Evolutionary conservation across 2,113 vertebrate genomes (phyloP), one percentile per base, ranked within the genome.

Genomic region (Dromiciops gliroides): DNA sequence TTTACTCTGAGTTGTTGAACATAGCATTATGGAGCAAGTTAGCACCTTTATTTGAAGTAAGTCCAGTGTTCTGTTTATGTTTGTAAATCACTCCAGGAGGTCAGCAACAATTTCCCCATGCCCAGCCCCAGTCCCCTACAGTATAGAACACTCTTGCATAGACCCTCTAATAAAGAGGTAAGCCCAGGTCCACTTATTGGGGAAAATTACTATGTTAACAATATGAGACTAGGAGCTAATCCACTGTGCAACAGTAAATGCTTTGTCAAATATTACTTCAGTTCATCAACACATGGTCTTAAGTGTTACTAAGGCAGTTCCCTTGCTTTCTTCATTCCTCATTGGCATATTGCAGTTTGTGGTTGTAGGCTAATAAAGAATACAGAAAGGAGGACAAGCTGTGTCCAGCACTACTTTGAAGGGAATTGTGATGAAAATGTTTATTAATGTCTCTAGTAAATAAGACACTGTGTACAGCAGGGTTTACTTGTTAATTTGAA

Each of bases 361-460:
- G 25, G 48, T 48, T 89, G 48, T 75, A 95, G 92, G 92, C 56
- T 50, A 92, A 56, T 94, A 75, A 97, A 88, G 89, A n/a, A 3
- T 51, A 16, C 0, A 92, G 89, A 93, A 97, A 95, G 6, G 47
- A 89, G 95, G n/a, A 95, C 9, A 95, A 6, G 56, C n/a, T 51
- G 16, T 51, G 2, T 83, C 67, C 89, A 97, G 56, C n/a, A 28
- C 2, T 48, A 50, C 89, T 95, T 97, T 96, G 90, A 97, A 98
- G 93, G 37, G 48, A 98, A 95, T 93, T 60, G 94, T 90, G 67
- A 96, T 95, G 31, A 51, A 97, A 98, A 23, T 93, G 16, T 96
- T 97, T 94, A 96, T 95, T 91, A 96, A 90, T 89, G 88, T 88
- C 97, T 91, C 50, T 60, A 75, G 96, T 92, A 98, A 98, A 93